Evolutionary conservation across 2,888 invertebrate genomes (phyloP).

Genomic region (Lasioglossum lativentre): DNA sequence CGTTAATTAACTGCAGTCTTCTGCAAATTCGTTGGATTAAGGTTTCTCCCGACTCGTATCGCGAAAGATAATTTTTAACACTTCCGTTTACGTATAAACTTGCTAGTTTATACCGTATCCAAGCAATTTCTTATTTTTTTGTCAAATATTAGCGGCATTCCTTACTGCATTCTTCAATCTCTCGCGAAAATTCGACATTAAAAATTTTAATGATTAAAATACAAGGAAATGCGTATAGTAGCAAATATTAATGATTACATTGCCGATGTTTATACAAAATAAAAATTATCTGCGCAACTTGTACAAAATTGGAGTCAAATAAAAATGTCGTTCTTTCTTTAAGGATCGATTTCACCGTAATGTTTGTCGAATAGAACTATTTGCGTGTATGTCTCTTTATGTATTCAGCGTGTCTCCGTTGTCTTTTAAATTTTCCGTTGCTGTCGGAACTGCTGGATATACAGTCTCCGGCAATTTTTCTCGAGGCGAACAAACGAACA

Average conservation of each 20-base stretch:
- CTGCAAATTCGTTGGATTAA: background rate
- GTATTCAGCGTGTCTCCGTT: background rate
- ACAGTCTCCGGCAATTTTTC: background rate
- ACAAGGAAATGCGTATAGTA: too few species aligned
- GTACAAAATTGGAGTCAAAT: too few species aligned
- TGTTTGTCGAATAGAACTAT: background rate
- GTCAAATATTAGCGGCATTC: background rate
- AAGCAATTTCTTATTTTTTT: background rate
- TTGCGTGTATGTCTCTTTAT: background rate
- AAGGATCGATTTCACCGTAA: background rate
- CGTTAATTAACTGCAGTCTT: conserved; percentile 33
- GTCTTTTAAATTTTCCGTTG: too few species aligned
- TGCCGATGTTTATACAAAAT: too few species aligned
- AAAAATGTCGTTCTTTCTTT: too few species aligned
- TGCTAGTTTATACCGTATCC: background rate
- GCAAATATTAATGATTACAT: too few species aligned
- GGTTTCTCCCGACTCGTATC: conserved; percentile 33
- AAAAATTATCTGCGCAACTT: too few species aligned
- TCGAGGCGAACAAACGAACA: background rate
- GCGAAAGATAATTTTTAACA: conserved; percentile 17
- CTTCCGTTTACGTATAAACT: conserved; percentile 18
- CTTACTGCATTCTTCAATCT: background rate
- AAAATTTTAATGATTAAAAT: background rate
- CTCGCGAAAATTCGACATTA: background rate
- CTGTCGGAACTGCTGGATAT: too few species aligned